These are phyloP conservation scores for Enteromius thamalakanensis DNA, from an alignment of 2,797 vertebrate genomes.

Conservation along the genomic window DNA sequence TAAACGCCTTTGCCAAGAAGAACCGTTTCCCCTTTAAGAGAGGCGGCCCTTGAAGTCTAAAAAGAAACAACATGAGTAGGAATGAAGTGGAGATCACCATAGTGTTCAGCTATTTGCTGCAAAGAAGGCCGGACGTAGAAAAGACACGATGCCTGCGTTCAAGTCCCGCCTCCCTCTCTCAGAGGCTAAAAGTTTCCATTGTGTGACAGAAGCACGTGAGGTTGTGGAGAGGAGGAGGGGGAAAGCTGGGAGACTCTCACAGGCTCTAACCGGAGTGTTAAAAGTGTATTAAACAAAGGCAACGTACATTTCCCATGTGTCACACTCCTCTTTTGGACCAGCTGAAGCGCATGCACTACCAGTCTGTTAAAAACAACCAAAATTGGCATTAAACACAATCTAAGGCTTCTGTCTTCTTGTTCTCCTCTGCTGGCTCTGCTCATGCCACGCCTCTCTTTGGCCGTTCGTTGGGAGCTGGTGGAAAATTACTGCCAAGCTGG, in stretches of 20 bases:
- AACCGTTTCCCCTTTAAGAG: constrained; percentile 58
- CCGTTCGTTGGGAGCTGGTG: constrained; percentile 67
- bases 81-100: constrained; percentile 63
- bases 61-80: constrained; percentile 59
- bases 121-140: constrained; percentile 72
- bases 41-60: constrained; percentile 55
- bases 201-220: constrained; percentile 75
- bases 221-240: constrained; percentile 38
- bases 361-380: constrained; percentile 31
- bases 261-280: constrained; percentile 30
- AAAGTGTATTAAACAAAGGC: constrained; percentile 13
- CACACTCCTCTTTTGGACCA: background rate
- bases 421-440: constrained; percentile 55
- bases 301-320: background rate
- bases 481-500: constrained; percentile 77
- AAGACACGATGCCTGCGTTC: constrained; percentile 51
- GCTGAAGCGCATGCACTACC: background rate
- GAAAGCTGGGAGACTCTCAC: constrained; percentile 46
- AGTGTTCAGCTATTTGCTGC: constrained; percentile 70
- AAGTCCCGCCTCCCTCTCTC: constrained; percentile 74
- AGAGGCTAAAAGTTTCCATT: constrained; percentile 84
- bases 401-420: constrained; percentile 56
- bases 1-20: constrained; percentile 55
- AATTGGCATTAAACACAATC: constrained; percentile 51
- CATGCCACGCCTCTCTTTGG: constrained; percentile 68